Percentiles rank a stretch among this genome's conserved stretches.
Evolutionary conservation across 2,113 vertebrate species (phyloP).

Genomic region (Anoura caudifer): DNA sequence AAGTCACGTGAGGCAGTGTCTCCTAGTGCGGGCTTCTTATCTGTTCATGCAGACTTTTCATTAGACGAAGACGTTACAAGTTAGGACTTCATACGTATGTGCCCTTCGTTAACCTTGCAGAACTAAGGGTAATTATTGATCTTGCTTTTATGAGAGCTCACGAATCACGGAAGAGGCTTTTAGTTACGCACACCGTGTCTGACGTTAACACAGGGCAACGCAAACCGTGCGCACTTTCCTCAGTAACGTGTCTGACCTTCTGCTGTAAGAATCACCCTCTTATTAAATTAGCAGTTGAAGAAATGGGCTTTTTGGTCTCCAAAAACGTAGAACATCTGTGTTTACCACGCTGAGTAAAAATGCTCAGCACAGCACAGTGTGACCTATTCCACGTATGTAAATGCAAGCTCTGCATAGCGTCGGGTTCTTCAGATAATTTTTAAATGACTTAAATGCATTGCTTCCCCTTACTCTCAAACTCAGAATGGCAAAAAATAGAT

Average conservation of each 20-base stretch:
- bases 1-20: background rate
- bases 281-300: conserved; percentile 29
- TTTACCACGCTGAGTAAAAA: conserved; percentile 16
- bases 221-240: background rate
- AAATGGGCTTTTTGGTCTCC: background rate
- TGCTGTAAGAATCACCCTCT: conserved; percentile 1
- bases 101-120: background rate
- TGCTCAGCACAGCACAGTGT: background rate
- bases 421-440: conserved; percentile 34
- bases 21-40: background rate
- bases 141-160: background rate
- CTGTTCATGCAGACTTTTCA: background rate
- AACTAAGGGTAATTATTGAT: background rate
- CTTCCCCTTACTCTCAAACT: conserved; percentile 1
- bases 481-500: conserved; percentile 36
- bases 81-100: background rate
- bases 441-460: background rate
- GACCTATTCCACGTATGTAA: conserved; percentile 34
- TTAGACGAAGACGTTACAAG: background rate
- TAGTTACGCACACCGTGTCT: background rate
- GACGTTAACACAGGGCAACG: background rate
- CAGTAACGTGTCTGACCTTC: conserved; percentile 14
- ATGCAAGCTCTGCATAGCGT: background rate
- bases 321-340: background rate
- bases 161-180: background rate